phyloP scores from a whole-genome alignment of 1,140 invertebrate species.

The Acromyrmex charruanus region DNA sequence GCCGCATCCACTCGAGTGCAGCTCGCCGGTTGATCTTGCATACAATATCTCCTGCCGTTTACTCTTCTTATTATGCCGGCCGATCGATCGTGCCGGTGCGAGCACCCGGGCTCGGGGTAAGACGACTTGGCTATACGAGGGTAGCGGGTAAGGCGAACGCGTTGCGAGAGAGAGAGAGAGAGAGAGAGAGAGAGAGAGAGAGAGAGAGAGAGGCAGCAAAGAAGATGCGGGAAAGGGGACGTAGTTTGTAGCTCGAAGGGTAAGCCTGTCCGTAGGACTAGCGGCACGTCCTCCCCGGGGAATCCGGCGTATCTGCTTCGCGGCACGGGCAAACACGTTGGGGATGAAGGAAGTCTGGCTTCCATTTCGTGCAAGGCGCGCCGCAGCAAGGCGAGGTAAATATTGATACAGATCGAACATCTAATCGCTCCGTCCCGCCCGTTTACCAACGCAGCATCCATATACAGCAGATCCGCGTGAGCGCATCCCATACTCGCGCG shows the following conservation, averaged over 20 bases:
- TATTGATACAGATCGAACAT: conserved; percentile 83
- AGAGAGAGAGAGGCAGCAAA: conserved; percentile 13
- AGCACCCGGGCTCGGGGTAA: conserved; percentile 66
- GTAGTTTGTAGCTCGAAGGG: conserved; percentile 78
- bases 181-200: not conserved
- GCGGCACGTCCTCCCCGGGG: conserved; percentile 82
- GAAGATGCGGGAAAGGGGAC: conserved; percentile 68
- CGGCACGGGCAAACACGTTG: conserved; percentile 83
- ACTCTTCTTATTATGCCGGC: conserved; percentile 80
- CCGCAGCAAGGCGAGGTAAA: conserved; percentile 78
- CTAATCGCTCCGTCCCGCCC: conserved; percentile 78
- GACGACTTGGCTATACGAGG: conserved; percentile 63
- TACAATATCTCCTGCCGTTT: conserved; percentile 80
- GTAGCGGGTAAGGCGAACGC: conserved; percentile 65
- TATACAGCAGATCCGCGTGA: conserved; percentile 49
- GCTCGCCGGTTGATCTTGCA: conserved; percentile 72
- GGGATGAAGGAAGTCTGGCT: conserved; percentile 79
- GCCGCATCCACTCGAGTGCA: conserved; percentile 64
- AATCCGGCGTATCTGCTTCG: conserved; percentile 84
- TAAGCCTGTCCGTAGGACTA: conserved; percentile 83
- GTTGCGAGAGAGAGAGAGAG: not conserved
- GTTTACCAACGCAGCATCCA: conserved; percentile 79
- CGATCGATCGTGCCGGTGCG: conserved; percentile 77
- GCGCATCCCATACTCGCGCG: not conserved
- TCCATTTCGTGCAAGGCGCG: conserved; percentile 80